A percentile compares a stretch with the other conserved stretches of the same genome.
These are phyloP conservation scores for Villa cingulata DNA, from an alignment of 2,888 invertebrate species.

Conservation along the genomic window DNA sequence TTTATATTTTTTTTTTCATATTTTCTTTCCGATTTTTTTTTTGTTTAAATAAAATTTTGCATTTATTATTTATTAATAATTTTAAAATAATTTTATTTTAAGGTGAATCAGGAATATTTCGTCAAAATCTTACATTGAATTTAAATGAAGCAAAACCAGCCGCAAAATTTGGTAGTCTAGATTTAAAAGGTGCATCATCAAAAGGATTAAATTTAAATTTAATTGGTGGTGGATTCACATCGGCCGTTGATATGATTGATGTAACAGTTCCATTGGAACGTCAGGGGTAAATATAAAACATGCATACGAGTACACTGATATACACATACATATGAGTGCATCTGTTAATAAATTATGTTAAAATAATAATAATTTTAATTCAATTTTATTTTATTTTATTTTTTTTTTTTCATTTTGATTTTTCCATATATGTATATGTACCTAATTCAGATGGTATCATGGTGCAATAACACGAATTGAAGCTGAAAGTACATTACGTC, in stretches of 20 bases:
- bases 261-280: slow-evolving; percentile 68
- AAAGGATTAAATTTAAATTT: slow-evolving; percentile 58
- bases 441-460: slow-evolving; percentile 72
- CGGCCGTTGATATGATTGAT: slow-evolving; percentile 64
- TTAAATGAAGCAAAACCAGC: slow-evolving; percentile 42
- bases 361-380: too few species aligned
- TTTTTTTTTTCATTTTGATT: too few species aligned
- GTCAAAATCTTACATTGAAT: slow-evolving; percentile 62
- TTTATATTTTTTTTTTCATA: background rate
- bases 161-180: slow-evolving; percentile 33
- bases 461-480: slow-evolving; percentile 83
- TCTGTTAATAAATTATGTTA: too few species aligned
- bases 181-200: slow-evolving; percentile 37
- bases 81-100: too few species aligned
- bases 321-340: too few species aligned
- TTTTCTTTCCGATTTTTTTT: background rate
- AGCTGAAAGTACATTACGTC: slow-evolving; percentile 75
- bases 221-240: slow-evolving; percentile 31
- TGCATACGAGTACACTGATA: too few species aligned
- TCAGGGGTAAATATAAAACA: slow-evolving; percentile 55
- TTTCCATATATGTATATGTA: too few species aligned
- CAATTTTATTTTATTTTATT: too few species aligned
- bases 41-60: background rate
- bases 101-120: slow-evolving; percentile 42
- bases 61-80: slow-evolving; percentile 1